A percentile compares a stretch with the other conserved stretches of the same genome.
These are phyloP conservation scores for Poecilia gillii DNA, from an alignment of 2,797 vertebrate genomes.

Conservation along the genomic window DNA sequence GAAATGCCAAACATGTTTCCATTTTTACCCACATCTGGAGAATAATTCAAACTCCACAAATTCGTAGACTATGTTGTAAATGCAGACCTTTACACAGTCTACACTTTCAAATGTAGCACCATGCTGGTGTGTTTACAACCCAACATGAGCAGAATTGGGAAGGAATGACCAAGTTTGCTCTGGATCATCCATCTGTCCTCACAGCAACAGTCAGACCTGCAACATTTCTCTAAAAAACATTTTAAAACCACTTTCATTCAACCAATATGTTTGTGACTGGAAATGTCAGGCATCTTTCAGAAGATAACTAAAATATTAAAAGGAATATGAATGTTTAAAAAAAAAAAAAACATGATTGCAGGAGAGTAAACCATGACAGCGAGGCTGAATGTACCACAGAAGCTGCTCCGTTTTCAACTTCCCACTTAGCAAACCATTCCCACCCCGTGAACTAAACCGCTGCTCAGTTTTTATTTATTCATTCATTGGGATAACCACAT, in stretches of 20 bases:
- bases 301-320: neutral
- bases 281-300: neutral
- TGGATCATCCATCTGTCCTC: too few relatives aligned
- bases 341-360: neutral
- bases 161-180: too few relatives aligned
- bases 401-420: neutral
- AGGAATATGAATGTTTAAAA: neutral
- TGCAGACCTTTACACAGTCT: too few relatives aligned
- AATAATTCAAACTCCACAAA: neutral
- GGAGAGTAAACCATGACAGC: neutral
- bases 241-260: too few relatives aligned
- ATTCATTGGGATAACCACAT: neutral
- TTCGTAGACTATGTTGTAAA: neutral
- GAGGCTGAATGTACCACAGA: neutral
- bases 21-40: neutral
- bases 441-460: neutral
- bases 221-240: too few relatives aligned
- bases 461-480: neutral
- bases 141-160: neutral
- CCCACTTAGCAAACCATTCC: neutral
- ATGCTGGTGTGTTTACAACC: neutral
- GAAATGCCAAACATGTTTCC: neutral
- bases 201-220: too few relatives aligned
- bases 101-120: neutral
- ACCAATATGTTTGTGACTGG: neutral